Base-by-base conservation (phyloP, 1,140 invertebrate species). In the Bacillus rossius region DNA sequence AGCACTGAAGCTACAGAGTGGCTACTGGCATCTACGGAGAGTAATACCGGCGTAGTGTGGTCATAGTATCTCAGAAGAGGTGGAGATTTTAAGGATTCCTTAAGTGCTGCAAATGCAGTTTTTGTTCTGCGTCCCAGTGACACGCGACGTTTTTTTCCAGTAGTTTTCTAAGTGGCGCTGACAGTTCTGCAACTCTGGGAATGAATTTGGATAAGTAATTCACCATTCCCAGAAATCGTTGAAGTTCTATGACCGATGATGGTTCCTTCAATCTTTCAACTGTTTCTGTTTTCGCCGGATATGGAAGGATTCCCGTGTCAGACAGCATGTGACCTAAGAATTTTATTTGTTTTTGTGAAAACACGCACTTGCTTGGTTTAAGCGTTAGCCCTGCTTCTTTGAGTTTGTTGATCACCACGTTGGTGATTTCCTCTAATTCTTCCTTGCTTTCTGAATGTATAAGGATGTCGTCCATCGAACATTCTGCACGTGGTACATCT, bases 41-140 rank as follows among this genome's bases (percentile, higher is more conserved):
- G 67, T n/a, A 66, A 69, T 14, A 74, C 34, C 1, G 68, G 71
- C 34, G 61, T 19, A 22, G 62, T 45, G 22, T 62, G n/a, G 25
- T 70, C 58, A 60, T 59, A 71, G 34, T 61, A 68, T 17, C 59
- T 40, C 8, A 70, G 45, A 8, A 63, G n/a, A 0, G 61, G 47
- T 10, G 50, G 8, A 3, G 26, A 43, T 10, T 22, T 50, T 13
- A 71, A 17, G 10, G 49, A 8, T 7, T 61, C 26, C 47, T 65
- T 74, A 1, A 75, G 23, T 20, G 58, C 52, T 7, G 64, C 48
- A 55, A 74, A 64, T 16, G 61, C 29, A 7, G 5, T 34, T 34
- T 10, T 34, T 34, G 29, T 34, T 34, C 29, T 10, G 10, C 10
- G 59, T 38, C 52, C 71, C 71, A 74, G 2, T 55, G 8, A 42